Conservation (phyloP, 2,797 vertebrate genomes). For the Peromyscus attwateri region DNA sequence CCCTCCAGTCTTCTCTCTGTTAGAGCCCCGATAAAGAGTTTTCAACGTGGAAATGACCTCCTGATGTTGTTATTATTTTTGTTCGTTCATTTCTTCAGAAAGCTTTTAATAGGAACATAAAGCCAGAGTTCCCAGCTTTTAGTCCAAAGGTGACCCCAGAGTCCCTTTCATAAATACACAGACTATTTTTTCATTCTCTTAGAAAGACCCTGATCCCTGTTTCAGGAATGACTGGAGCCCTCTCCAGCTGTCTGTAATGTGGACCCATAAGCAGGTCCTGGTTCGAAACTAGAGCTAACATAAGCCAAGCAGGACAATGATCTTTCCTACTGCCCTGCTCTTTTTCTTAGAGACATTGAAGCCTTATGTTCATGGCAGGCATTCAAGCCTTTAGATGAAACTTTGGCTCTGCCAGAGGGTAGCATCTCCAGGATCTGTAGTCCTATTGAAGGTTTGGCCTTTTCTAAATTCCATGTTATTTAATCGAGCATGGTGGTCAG, state of each 20-base stretch:
- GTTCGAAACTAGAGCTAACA: not conserved
- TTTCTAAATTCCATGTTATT: conserved; percentile 8
- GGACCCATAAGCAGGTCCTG: not conserved
- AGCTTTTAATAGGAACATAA: conserved; percentile 48
- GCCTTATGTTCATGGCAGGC: not conserved
- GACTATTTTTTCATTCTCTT: not conserved
- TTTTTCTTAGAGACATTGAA: not conserved
- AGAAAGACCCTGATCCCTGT: not conserved
- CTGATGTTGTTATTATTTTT: not conserved
- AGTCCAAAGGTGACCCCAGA: conserved; percentile 25
- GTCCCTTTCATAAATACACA: not conserved
- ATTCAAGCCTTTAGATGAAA: not conserved
- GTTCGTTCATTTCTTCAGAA: conserved; percentile 26
- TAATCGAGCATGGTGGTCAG: not conserved
- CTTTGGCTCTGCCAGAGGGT: not conserved
- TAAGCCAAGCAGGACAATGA: not conserved
- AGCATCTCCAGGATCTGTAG: not conserved
- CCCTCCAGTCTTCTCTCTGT: not conserved
- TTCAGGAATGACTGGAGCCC: not conserved
- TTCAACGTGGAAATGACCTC: conserved; percentile 27
- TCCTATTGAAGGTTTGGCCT: not conserved
- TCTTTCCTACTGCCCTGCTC: not conserved
- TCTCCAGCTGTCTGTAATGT: not conserved
- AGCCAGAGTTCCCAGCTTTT: conserved; percentile 54
- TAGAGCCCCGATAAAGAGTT: not conserved